Evolutionary conservation across 2,113 vertebrate species (phyloP), one percentile per base, ranked within the genome.

Genomic region (Bucco capensis): DNA sequence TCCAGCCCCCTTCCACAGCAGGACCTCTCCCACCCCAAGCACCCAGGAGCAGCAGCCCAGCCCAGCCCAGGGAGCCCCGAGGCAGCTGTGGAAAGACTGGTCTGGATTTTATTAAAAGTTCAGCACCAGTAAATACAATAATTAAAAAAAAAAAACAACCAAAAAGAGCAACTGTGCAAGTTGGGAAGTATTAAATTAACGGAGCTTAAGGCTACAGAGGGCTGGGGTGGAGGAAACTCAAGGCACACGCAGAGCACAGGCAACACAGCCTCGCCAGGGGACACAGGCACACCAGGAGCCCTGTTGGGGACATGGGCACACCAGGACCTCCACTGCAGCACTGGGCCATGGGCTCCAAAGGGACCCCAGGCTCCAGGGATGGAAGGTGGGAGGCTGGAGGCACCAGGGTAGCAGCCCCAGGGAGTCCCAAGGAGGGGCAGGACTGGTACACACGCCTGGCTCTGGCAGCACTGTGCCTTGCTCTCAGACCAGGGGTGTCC

Each of bases 171-270:
- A 90, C 60, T 31, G 73, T 74, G 56, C 49, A 81, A 89, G 74
- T 70, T 4, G 3, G 89, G 67, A 73, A 87, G 73, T 83, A 75
- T 97, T 97, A 96, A 96, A 96, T 96, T 96, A 97, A 94, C 0
- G 28, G 89, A 94, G 61, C 92, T 84, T 40, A 70, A 85, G 73
- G 89, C 91, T 88, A 58, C 37, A n/a, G 86, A 76, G 57, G 88
- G 75, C 88, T 79, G 90, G 54, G 22, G 62, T 50, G 56, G 57
- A 3, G 5, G 75, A 71, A 65, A 64, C 22, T 72, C 60, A 86
- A 94, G 94, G 78, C 92, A 94, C 28, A 5, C 19, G 12, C 42
- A 47, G 74, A 44, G 74, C 78, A 66, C 0, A 0, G 69, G 69
- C 0, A 0, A 60, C 1, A 4, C 71, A 62, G 65, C 56, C 56